These are phyloP conservation scores for Nerophis lumbriciformis DNA, from an alignment of 2,113 vertebrate genomes.

Conservation along the genomic window DNA sequence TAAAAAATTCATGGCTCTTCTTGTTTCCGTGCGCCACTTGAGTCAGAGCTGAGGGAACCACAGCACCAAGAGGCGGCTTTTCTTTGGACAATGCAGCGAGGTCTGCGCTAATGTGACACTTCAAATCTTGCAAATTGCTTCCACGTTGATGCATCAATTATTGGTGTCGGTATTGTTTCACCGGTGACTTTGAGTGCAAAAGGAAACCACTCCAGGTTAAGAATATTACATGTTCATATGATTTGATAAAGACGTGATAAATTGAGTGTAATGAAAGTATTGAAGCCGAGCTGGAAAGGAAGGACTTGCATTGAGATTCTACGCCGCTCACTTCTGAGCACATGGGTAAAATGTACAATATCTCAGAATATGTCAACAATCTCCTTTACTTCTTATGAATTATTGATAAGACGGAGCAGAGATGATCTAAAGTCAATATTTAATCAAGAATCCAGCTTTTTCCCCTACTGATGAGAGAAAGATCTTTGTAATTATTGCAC, in stretches of 20 bases:
- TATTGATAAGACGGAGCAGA: slow-evolving; percentile 63
- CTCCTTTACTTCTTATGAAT: slow-evolving; percentile 61
- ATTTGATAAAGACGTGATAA: slow-evolving; percentile 24
- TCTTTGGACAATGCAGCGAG: neutral
- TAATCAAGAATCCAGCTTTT: slow-evolving; percentile 59
- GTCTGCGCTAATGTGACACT: neutral
- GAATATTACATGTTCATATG: slow-evolving; percentile 16
- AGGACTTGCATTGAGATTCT: slow-evolving; percentile 2
- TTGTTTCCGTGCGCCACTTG: slow-evolving; percentile 52
- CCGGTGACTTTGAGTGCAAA: slow-evolving; percentile 27
- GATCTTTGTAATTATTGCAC: slow-evolving; percentile 56
- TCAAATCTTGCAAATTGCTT: slow-evolving; percentile 5
- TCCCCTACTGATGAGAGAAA: slow-evolving; percentile 40
- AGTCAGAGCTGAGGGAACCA: slow-evolving; percentile 42
- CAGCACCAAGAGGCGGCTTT: slow-evolving; percentile 31
- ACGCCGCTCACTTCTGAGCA: slow-evolving; percentile 16
- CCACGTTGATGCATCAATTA: slow-evolving; percentile 15
- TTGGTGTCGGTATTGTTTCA: neutral
- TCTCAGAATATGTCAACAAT: slow-evolving; percentile 39
- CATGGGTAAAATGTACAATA: slow-evolving; percentile 21
- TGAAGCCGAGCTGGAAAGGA: slow-evolving; percentile 7
- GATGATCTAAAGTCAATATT: slow-evolving; percentile 68
- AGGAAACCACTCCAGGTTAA: slow-evolving; percentile 11
- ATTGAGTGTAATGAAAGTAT: slow-evolving; percentile 9
- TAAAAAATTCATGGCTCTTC: slow-evolving; percentile 62